Evolutionary conservation across 1,140 invertebrate genomes (phyloP).

Genomic region (Portunus trituberculatus): DNA sequence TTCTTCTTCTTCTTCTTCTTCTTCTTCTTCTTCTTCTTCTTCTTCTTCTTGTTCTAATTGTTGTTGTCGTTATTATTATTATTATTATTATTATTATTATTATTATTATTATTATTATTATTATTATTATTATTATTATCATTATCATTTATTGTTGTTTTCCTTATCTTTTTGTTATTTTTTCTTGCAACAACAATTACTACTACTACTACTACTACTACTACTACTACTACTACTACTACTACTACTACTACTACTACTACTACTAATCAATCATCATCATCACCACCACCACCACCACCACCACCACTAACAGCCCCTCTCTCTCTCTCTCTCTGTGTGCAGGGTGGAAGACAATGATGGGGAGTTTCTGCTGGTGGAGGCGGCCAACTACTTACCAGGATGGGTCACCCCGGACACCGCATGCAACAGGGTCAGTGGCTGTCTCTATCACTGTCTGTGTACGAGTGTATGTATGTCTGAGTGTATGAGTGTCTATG

Average conservation of each 20-base stretch:
- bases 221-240: not conserved
- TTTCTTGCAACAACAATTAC: not conserved
- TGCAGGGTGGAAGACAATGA: conserved; percentile 58
- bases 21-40: not conserved
- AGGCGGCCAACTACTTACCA: conserved; percentile 59
- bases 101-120: no score
- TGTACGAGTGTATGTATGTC: no score
- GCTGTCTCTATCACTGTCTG: not conserved
- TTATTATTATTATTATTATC: not conserved
- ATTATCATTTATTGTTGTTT: not conserved
- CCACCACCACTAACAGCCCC: not conserved
- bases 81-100: no score
- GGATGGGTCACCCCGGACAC: conserved; percentile 49
- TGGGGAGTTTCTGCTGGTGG: conserved; percentile 58
- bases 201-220: not conserved
- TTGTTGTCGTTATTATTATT: no score
- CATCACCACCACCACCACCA: not conserved
- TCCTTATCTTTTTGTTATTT: not conserved
- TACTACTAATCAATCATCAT: not conserved
- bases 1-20: not conserved
- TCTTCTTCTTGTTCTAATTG: no score
- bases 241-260: not conserved
- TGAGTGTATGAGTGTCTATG: no score
- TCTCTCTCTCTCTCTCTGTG: not conserved
- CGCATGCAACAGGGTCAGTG: conserved; percentile 61